These are phyloP conservation scores for Phocoena sinus DNA, from an alignment of 2,113 vertebrate species.

Conservation along the genomic window DNA sequence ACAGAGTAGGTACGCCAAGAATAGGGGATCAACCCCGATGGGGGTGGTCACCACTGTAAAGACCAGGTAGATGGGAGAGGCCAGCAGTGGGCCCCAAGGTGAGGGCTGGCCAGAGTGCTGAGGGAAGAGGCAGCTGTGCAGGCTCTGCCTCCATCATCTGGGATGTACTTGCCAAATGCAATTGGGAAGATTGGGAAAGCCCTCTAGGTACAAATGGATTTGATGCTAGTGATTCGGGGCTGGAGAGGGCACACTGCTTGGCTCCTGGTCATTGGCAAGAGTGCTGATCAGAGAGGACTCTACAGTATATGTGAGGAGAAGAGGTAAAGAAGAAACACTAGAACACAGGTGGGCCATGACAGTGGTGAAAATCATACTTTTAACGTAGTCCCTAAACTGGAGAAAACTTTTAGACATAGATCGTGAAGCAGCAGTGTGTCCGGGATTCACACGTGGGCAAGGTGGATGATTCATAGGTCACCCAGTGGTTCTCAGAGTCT, in stretches of 20 bases:
- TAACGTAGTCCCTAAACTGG: background rate
- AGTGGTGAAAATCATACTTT: background rate
- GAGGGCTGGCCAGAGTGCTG: background rate
- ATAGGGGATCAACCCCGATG: background rate
- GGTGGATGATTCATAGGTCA: background rate
- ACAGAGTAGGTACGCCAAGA: background rate
- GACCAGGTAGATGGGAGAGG: background rate
- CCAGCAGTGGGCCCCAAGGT: fast-evolving
- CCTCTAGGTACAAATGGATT: background rate
- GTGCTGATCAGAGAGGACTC: background rate
- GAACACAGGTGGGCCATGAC: background rate
- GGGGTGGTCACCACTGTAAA: no score
- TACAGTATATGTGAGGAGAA: background rate
- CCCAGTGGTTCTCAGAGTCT: background rate
- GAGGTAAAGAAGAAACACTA: background rate
- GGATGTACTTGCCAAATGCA: background rate
- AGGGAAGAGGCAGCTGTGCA: background rate
- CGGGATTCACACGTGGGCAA: no score
- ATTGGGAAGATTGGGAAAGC: background rate
- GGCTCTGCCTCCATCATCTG: background rate
- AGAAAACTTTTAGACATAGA: background rate
- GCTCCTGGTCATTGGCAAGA: background rate
- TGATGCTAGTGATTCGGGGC: background rate
- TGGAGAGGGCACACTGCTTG: background rate
- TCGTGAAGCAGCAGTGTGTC: background rate